Evolutionary conservation across 1,140 invertebrate species (phyloP).

Genomic region (Leptoteleia sp.): DNA sequence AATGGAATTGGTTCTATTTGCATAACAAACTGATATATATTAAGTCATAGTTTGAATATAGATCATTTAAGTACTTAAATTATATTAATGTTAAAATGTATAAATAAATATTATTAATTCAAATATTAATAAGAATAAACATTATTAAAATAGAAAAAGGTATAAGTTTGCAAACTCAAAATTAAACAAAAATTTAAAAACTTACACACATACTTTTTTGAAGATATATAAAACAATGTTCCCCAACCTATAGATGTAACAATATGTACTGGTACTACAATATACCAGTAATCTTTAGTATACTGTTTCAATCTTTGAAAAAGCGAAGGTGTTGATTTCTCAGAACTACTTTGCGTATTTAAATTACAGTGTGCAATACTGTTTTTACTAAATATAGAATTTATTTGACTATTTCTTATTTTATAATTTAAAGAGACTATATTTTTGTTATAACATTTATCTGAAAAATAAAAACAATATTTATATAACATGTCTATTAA

Average conservation of each 20-base stretch:
- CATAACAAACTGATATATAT: no score
- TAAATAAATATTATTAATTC: no score
- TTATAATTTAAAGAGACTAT: conserved; percentile 7
- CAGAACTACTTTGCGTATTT: background rate
- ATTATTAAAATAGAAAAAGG: background rate
- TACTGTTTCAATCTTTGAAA: conserved; percentile 94
- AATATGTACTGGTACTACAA: conserved; percentile 93
- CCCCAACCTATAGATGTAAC: conserved; percentile 93
- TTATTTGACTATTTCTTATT: conserved; percentile 13
- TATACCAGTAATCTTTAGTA: conserved; percentile 97
- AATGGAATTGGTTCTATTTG: no score
- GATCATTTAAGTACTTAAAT: no score
- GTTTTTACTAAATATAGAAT: background rate
- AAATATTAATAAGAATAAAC: background rate
- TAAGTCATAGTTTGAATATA: no score
- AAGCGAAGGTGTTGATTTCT: conserved; percentile 82
- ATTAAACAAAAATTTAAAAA: no score
- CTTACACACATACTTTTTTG: conserved; percentile 87
- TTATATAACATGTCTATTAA: no score
- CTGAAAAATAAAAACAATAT: no score
- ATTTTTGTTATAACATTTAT: no score
- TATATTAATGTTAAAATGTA: no score
- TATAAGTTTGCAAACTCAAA: background rate
- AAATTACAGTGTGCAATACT: conserved; percentile 5
- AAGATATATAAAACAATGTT: conserved; percentile 91